Evolutionary conservation across 1,140 invertebrate species (phyloP), one percentile per base, ranked within the genome.

Genomic region (Orius insidiosus): DNA sequence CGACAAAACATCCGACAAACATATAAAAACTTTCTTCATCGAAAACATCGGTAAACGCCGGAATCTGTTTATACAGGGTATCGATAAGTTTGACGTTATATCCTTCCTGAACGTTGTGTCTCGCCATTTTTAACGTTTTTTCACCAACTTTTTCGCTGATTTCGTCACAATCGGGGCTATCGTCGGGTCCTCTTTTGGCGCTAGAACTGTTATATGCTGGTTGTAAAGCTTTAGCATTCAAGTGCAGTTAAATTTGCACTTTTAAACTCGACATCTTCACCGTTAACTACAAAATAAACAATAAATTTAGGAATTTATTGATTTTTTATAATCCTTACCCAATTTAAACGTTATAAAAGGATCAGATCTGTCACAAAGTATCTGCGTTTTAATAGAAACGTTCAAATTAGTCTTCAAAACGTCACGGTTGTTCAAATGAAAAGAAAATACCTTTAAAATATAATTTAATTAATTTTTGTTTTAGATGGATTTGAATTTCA

Each of bases 11-110:
- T 42, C 76, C 67, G 32, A 81, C 85, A 68, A 90, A 92, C 49
- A 86, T 77, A n/a, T n/a, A 96, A 70, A 93, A 97, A 39, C 83
- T 83, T 60, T 97, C 92, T 67, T 96, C 92, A 53, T 93, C 92
- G 62, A 97, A 97, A 34, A 97, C 65, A 65, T 96, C 90, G 5
- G 84, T 87, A 59, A 97, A 97, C 38, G 85, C 75, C 49, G 92
- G 90, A 54, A 93, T 72, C 56, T 86, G 75, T 60, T 76, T 75
- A 63, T 93, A 93, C 39, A 94, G 62, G 51, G 78, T 75, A 56
- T 90, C 77, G n/a, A n/a, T n/a, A n/a, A 38, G 85, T 66, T 77
- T 73, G 32, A 82, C 63, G 51, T 62, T 64, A 48, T 70, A 69
- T 13, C 46, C 46, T 44, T 54, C 47, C 18, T 45, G 55, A 14